Evolutionary conservation across 35 echinoderm and acorn worm species (phyloP).

Genomic region (Apostichopus californicus): DNA sequence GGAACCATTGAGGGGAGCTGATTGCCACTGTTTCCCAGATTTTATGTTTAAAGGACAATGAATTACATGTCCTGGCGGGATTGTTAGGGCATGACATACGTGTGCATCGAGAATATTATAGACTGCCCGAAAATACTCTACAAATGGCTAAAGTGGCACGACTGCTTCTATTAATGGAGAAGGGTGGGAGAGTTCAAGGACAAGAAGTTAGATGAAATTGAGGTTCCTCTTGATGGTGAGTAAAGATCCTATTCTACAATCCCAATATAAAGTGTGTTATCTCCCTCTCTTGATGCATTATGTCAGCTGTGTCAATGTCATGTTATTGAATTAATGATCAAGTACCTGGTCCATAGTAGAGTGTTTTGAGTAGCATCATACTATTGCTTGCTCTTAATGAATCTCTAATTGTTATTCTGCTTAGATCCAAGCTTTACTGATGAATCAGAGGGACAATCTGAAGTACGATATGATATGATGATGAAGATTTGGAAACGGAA

Average conservation of each 20-base stretch:
- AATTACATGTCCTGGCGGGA: conserved; percentile 65
- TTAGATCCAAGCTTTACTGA: too few relatives aligned
- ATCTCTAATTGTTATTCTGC: too few relatives aligned
- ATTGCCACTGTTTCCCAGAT: conserved; percentile 68
- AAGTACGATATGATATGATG: too few relatives aligned
- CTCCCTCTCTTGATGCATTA: too few relatives aligned
- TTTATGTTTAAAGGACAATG: conserved; percentile 56
- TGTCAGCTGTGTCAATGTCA: too few relatives aligned
- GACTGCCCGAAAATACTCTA: conserved; percentile 55
- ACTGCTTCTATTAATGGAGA: conserved; percentile 56
- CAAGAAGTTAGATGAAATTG: background rate
- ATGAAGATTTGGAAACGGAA: too few relatives aligned
- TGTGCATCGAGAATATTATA: conserved; percentile 68
- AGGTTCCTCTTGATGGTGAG: conserved; percentile 37
- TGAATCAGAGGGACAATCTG: too few relatives aligned
- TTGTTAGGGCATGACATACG: conserved; percentile 79
- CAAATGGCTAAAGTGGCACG: conserved; percentile 67
- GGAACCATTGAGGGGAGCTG: conserved; percentile 48
- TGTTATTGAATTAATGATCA: too few relatives aligned
- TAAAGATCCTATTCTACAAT: background rate
- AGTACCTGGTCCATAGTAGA: too few relatives aligned
- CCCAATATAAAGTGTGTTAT: background rate
- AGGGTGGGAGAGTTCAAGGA: conserved; percentile 10
- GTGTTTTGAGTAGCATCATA: too few relatives aligned
- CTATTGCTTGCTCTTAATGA: too few relatives aligned